Evolutionary conservation across 2,888 invertebrate species (phyloP).

Genomic region (Choristoneura rosaceana): DNA sequence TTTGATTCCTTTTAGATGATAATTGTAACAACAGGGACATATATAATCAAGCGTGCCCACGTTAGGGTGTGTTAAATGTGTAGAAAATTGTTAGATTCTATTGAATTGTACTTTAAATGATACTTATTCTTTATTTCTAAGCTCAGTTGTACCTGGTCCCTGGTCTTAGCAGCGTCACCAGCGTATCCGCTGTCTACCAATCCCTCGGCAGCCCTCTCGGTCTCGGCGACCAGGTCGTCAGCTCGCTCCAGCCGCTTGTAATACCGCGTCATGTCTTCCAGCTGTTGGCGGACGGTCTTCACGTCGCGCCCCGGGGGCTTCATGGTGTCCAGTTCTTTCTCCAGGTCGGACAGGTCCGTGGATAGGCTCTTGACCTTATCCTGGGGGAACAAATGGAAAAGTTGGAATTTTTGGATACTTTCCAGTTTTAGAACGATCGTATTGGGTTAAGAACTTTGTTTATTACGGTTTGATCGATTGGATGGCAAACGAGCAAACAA

Average conservation of each 20-base stretch:
- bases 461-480: too few species aligned
- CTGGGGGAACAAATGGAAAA: constrained; percentile 52
- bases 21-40: too few species aligned
- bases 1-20: too few species aligned
- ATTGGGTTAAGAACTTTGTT: too few species aligned
- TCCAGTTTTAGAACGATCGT: too few species aligned
- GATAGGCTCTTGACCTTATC: constrained; percentile 93
- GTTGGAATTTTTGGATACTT: too few species aligned
- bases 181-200: constrained; percentile 94
- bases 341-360: constrained; percentile 91
- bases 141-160: constrained; percentile 87
- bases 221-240: constrained; percentile 87
- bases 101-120: too few species aligned
- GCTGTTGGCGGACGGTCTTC: constrained; percentile 92
- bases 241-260: constrained; percentile 88
- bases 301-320: constrained; percentile 95
- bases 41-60: too few species aligned
- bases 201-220: constrained; percentile 90
- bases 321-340: constrained; percentile 93
- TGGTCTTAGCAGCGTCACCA: constrained; percentile 92
- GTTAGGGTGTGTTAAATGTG: too few species aligned
- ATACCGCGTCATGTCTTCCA: constrained; percentile 91
- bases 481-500: too few species aligned
- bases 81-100: too few species aligned
- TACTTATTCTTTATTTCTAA: too few species aligned